A percentile compares a stretch with the other conserved stretches of the same genome.
Evolutionary conservation across 1,140 invertebrate species (phyloP).

Genomic region (Cydia fagiglandana): DNA sequence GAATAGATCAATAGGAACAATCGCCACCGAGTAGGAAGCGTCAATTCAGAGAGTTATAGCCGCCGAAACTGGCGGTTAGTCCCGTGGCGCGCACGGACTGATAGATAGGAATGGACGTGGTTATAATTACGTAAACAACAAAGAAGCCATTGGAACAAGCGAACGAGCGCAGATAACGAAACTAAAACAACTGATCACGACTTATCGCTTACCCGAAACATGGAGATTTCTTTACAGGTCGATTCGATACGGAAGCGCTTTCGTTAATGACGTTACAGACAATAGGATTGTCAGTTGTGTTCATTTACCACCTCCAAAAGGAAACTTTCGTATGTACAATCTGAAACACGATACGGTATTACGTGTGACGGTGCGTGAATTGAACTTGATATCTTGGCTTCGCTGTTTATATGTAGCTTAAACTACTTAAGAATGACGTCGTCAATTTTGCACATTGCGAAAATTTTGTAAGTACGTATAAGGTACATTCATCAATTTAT

Average conservation of each 20-base stretch:
- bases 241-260: conserved; percentile 11
- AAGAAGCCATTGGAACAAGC: conserved; percentile 16
- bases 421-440: background rate
- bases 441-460: background rate
- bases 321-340: conserved; percentile 29
- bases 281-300: conserved; percentile 1
- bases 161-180: conserved; percentile 14
- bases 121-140: conserved; percentile 8
- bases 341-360: conserved; percentile 24
- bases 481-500: too few species aligned
- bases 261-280: conserved; percentile 3
- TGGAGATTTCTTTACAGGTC: conserved; percentile 23
- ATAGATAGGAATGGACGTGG: conserved; percentile 18
- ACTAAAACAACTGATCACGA: conserved; percentile 21
- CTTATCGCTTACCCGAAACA: conserved; percentile 28
- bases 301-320: conserved; percentile 30
- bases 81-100: conserved; percentile 16
- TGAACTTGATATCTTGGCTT: conserved; percentile 32
- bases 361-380: conserved; percentile 27
- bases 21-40: conserved; percentile 30
- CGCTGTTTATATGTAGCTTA: background rate
- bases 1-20: conserved; percentile 22
- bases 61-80: conserved; percentile 14
- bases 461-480: too few species aligned
- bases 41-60: conserved; percentile 13